These are phyloP conservation scores for Ectobius pallidus DNA, from an alignment of 2,888 invertebrate genomes.

Conservation along the genomic window DNA sequence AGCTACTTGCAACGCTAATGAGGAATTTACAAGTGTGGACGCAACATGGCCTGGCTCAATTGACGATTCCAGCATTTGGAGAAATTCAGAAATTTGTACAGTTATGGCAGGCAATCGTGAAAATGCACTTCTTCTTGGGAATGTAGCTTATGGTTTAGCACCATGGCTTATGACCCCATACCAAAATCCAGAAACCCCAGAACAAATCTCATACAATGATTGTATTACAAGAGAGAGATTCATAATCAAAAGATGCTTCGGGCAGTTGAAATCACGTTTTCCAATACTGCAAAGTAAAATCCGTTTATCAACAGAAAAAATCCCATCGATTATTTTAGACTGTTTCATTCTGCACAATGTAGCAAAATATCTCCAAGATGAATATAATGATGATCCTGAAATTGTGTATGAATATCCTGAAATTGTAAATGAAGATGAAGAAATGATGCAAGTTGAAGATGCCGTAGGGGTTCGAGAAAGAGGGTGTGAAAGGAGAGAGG, in stretches of 20 bases:
- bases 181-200: not conserved
- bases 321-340: not conserved
- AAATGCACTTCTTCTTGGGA: not conserved
- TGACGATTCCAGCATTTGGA: not conserved
- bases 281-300: conserved; percentile 9
- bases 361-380: not conserved
- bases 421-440: not conserved
- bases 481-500: not conserved
- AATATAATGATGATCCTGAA: not conserved
- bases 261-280: not conserved
- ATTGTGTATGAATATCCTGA: not conserved
- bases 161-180: too few species aligned
- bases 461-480: not conserved
- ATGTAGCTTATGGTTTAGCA: not conserved
- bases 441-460: not conserved
- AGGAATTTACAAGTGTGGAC: conserved; percentile 6
- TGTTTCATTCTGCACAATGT: too few species aligned
- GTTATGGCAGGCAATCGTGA: not conserved
- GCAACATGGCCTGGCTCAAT: not conserved
- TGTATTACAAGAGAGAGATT: not conserved
- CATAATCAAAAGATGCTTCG: not conserved
- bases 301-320: not conserved
- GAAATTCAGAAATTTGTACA: not conserved
- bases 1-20: not conserved
- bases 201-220: not conserved